phyloP scores from a whole-genome alignment of 2,888 invertebrate species.

The Sesia apiformis region DNA sequence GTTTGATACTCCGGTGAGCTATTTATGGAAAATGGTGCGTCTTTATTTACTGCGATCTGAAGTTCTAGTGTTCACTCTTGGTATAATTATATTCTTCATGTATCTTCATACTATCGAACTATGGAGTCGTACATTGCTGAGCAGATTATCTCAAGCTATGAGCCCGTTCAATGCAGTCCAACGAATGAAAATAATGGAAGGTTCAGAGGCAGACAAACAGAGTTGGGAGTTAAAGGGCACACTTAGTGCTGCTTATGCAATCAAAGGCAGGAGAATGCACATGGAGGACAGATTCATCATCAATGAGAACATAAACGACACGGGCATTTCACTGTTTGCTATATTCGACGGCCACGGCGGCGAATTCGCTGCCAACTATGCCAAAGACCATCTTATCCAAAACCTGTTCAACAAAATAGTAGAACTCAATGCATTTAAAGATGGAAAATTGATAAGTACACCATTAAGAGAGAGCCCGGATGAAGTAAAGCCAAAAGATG shows the following conservation, averaged over 20 bases:
- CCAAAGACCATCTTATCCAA: slow-evolving; percentile 89
- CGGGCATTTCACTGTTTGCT: slow-evolving; percentile 91
- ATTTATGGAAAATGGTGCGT: slow-evolving; percentile 86
- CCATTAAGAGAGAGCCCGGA: slow-evolving; percentile 42
- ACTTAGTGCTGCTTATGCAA: slow-evolving; percentile 89
- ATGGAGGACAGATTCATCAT: slow-evolving; percentile 97
- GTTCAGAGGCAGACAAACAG: slow-evolving; percentile 70
- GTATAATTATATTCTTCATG: slow-evolving; percentile 81
- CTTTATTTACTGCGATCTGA: slow-evolving; percentile 87
- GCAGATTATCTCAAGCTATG: slow-evolving; percentile 79
- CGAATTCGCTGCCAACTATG: slow-evolving; percentile 95
- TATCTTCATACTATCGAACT: slow-evolving; percentile 89
- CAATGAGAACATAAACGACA: slow-evolving; percentile 87
- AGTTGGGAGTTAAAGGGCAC: slow-evolving; percentile 86
- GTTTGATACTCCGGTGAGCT: slow-evolving; percentile 82
- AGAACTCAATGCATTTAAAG: slow-evolving; percentile 80
- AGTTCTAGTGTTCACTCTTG: slow-evolving; percentile 81
- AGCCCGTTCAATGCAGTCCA: slow-evolving; percentile 77
- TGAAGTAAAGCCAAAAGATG: slow-evolving; percentile 52
- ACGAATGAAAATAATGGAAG: slow-evolving; percentile 70
- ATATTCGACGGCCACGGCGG: slow-evolving; percentile 98
- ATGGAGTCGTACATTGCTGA: slow-evolving; percentile 85
- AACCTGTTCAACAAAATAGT: slow-evolving; percentile 85
- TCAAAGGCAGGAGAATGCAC: slow-evolving; percentile 90
- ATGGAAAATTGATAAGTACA: slow-evolving; percentile 64